These are phyloP conservation scores for Micrasema longulum DNA, from an alignment of 1,140 invertebrate genomes.

Conservation along the genomic window DNA sequence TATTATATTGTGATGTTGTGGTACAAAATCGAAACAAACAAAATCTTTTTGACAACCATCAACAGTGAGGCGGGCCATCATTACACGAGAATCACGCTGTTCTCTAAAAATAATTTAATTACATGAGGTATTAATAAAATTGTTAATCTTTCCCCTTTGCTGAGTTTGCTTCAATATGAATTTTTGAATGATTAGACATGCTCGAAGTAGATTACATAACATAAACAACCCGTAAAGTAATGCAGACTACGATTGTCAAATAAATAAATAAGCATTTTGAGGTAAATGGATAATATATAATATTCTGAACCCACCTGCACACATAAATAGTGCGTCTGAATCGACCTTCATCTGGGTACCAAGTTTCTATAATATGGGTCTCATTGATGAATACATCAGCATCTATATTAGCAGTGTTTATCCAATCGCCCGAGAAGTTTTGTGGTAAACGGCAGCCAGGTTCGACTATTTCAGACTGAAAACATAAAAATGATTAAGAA, in stretches of 20 bases:
- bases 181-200: no score
- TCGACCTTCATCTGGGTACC: constrained; percentile 90
- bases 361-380: constrained; percentile 95
- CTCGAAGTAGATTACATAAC: no score
- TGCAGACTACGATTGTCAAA: no score
- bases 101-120: constrained; percentile 75
- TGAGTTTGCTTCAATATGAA: no score
- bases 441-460: constrained; percentile 92
- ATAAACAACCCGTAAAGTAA: no score
- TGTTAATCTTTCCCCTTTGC: no score
- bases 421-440: constrained; percentile 95
- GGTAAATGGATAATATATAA: no score
- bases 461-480: constrained; percentile 86
- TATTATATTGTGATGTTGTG: constrained; percentile 95
- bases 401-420: constrained; percentile 96
- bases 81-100: constrained; percentile 85
- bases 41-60: constrained; percentile 99
- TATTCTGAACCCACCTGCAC: constrained; percentile 78
- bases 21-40: constrained; percentile 96
- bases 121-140: no score
- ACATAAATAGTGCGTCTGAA: constrained; percentile 92
- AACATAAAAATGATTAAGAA: constrained; percentile 39
- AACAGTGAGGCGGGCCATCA: constrained; percentile 96
- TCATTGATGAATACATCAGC: constrained; percentile 94
- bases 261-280: no score